Evolutionary conservation across 2,113 vertebrate genomes (phyloP), one percentile per base, ranked within the genome.

Genomic region (Emydura subglobosa): DNA sequence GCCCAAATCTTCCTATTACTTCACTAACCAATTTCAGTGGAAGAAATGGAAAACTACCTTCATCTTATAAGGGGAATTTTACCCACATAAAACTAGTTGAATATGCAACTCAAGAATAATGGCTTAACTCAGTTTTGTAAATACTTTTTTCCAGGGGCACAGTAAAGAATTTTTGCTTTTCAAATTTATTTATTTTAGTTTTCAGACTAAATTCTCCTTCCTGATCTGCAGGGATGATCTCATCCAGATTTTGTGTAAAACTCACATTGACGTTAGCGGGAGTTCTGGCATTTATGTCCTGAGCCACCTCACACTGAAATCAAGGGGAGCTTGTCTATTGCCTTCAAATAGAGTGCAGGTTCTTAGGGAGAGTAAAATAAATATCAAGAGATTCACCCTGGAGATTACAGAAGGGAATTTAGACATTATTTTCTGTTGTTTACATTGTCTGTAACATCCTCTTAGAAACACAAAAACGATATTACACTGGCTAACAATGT

Each of bases 1-100:
- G 76, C 87, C 53, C 80, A 93, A 74, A 79, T 90, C 22, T n/a
- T 91, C 68, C 76, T 76, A 27, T 93, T 82, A 68, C 24, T 90
- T 39, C 55, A 29, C 82, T 94, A 74, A 49, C 39, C 81, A 55
- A 95, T 94, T 96, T 94, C 57, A 47, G 4, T 92, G 17, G 44
- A 87, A 74, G 59, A 87, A 96, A 68, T 94, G 68, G 42, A 91
- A 89, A 88, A 47, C 24, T 78, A 55, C 17, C 2, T 2, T 94
- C 7, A 78, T 34, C 47, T 84, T 49, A 47, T 39, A 79, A 87
- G 53, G 42, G 55, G 91, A 84, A 1, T 0, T 79, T 93, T 90
- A 54, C 59, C 50, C 19, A 49, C 2, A 79, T 89, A 91, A 81
- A 59, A 85, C 90, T n/a, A 85, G 29, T 90, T 27, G n/a, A 2